Percentiles rank a stretch among this genome's conserved stretches.
Conservation (phyloP, 2,113 vertebrate genomes). For the Todiramphus chloris region DNA sequence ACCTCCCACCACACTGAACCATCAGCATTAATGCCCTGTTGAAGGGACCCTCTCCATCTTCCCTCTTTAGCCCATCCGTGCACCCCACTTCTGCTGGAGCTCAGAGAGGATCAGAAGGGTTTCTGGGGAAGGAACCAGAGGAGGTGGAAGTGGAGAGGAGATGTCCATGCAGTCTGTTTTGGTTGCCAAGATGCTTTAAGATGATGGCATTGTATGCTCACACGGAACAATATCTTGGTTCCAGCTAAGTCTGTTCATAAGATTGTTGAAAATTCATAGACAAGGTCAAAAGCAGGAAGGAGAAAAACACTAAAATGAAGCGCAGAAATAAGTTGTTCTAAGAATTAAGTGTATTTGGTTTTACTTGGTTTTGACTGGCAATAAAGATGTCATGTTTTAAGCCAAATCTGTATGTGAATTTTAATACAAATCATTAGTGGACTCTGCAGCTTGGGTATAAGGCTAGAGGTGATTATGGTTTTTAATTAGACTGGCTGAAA, state of each 20-base stretch:
- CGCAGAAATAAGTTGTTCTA: neutral
- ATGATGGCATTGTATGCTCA: neutral
- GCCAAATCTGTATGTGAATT: neutral
- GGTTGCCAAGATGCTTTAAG: neutral
- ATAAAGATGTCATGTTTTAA: neutral
- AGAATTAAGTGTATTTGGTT: neutral
- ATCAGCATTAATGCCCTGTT: neutral
- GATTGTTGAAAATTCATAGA: neutral
- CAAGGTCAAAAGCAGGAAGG: neutral
- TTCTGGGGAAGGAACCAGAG: neutral
- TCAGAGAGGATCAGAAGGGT: neutral
- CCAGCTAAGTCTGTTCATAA: neutral
- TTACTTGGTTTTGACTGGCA: neutral
- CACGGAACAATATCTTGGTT: neutral
- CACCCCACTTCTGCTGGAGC: neutral
- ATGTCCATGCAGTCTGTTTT: neutral
- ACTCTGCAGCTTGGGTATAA: neutral
- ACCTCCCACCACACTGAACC: neutral
- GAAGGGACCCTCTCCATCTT: neutral
- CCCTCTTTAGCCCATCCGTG: neutral
- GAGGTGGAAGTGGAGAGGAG: neutral
- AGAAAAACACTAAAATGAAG: neutral
- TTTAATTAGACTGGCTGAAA: neutral
- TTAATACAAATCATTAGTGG: neutral
- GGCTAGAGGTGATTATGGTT: neutral